Percentiles rank a stretch among this genome's conserved stretches.
These are phyloP conservation scores for Poecilobothrus nobilitatus DNA, from an alignment of 2,888 invertebrate genomes.

Conservation along the genomic window DNA sequence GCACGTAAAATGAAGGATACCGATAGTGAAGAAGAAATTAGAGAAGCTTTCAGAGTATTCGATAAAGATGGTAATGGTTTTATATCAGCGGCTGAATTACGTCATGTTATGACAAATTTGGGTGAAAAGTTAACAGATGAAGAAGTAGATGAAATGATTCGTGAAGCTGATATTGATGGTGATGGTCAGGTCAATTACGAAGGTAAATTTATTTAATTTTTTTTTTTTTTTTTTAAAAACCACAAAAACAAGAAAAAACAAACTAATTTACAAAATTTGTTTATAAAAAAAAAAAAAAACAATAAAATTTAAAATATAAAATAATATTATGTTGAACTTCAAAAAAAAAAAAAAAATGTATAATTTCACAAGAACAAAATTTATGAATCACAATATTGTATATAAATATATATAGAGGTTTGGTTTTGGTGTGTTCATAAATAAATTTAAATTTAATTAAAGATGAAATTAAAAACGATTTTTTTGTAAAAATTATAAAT, in stretches of 20 bases:
- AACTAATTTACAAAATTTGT: too few species aligned
- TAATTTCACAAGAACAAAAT: too few species aligned
- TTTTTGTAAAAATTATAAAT: too few species aligned
- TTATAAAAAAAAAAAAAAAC: constrained; percentile 11
- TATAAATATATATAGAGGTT: too few species aligned
- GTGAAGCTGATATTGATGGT: constrained; percentile 97
- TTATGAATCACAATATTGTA: too few species aligned
- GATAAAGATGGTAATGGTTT: constrained; percentile 99
- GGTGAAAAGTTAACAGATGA: constrained; percentile 99
- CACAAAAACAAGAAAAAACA: neutral
- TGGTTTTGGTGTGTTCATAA: too few species aligned
- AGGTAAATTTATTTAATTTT: constrained; percentile 30
- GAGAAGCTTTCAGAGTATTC: constrained; percentile 98
- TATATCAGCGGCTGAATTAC: constrained; percentile 95
- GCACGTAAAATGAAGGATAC: constrained; percentile 99
- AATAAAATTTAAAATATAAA: too few species aligned
- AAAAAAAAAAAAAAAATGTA: too few species aligned
- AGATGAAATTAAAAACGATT: too few species aligned
- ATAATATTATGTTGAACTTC: too few species aligned
- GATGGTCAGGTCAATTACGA: constrained; percentile 80
- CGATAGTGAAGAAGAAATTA: constrained; percentile 98
- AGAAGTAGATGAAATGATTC: constrained; percentile 99
- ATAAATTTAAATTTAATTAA: too few species aligned
- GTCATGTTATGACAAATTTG: constrained; percentile 99
- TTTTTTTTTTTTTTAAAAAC: neutral